Percentiles rank a stretch among this genome's conserved stretches.
Evolutionary conservation across 2,113 vertebrate genomes (phyloP).

Genomic region (Tupaia chinensis): DNA sequence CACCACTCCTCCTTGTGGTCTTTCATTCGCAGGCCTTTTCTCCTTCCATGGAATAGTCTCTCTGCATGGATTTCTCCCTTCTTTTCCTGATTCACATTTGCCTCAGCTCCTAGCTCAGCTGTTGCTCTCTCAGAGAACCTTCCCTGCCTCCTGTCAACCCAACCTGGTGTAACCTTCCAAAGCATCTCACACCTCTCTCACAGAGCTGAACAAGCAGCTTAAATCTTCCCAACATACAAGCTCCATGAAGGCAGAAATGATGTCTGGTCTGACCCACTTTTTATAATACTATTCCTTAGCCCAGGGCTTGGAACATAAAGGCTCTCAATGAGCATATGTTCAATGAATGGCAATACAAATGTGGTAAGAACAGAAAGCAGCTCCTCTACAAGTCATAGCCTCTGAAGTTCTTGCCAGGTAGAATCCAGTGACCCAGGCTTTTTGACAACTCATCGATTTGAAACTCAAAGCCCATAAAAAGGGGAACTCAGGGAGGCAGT

Average conservation of each 20-base stretch:
- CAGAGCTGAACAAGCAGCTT: not conserved
- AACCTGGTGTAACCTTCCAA: not conserved
- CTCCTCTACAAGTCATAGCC: not conserved
- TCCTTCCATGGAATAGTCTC: not conserved
- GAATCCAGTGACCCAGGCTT: slow-evolving; percentile 41
- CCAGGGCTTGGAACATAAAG: not conserved
- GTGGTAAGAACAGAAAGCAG: slow-evolving; percentile 34
- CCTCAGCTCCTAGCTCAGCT: not conserved
- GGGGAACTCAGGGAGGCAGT: slow-evolving; percentile 76
- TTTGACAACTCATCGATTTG: slow-evolving; percentile 73
- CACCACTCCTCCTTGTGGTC: not conserved
- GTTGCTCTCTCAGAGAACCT: not conserved
- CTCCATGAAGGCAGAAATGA: not conserved
- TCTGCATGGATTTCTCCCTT: not conserved
- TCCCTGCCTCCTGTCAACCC: not conserved
- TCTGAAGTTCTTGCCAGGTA: slow-evolving; percentile 51
- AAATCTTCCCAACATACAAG: not conserved
- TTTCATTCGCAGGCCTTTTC: not conserved
- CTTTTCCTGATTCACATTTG: not conserved
- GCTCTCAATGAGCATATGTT: not conserved
- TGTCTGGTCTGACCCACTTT: not conserved
- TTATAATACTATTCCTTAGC: not conserved
- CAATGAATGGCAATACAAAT: slow-evolving; percentile 25
- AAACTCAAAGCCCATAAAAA: slow-evolving; percentile 70
- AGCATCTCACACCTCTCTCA: not conserved